phyloP scores from a whole-genome alignment of 2,797 vertebrate genomes.

The Girardinus metallicus region DNA sequence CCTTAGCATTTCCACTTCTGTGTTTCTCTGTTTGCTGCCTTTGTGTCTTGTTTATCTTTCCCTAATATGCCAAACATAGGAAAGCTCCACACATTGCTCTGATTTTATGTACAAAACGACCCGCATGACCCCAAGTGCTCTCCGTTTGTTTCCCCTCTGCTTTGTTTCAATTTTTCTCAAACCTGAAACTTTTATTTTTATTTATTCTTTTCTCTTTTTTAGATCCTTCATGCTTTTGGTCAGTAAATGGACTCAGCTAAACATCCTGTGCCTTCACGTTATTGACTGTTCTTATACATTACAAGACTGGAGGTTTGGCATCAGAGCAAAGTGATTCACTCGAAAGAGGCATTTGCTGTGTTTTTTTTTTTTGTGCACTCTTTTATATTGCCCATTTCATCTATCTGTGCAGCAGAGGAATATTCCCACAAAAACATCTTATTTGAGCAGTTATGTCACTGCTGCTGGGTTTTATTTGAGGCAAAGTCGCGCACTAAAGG shows the following conservation, averaged over 20 bases:
- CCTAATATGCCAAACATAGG: slow-evolving; percentile 64
- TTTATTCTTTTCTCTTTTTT: slow-evolving; percentile 1
- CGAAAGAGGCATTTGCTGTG: slow-evolving; percentile 65
- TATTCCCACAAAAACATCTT: slow-evolving; percentile 77
- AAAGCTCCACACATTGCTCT: slow-evolving; percentile 48
- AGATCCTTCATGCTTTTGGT: slow-evolving; percentile 20
- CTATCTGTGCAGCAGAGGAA: slow-evolving; percentile 57
- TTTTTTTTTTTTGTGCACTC: slow-evolving; percentile 63
- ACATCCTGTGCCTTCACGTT: slow-evolving; percentile 57
- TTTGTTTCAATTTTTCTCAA: slow-evolving; percentile 39
- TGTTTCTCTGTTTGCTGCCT: slow-evolving; percentile 57
- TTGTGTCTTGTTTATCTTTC: slow-evolving; percentile 68
- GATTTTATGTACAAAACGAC: slow-evolving; percentile 52
- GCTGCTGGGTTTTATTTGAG: slow-evolving; percentile 76
- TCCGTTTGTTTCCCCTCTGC: slow-evolving; percentile 10
- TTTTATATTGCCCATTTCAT: slow-evolving; percentile 74
- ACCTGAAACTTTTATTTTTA: slow-evolving; percentile 41
- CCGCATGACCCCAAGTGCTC: slow-evolving; percentile 43
- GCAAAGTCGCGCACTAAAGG: slow-evolving; percentile 48
- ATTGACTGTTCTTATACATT: slow-evolving; percentile 59
- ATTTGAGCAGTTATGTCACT: slow-evolving; percentile 78
- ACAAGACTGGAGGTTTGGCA: slow-evolving; percentile 70
- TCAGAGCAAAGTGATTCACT: slow-evolving; percentile 69
- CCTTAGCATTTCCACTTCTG: slow-evolving; percentile 65
- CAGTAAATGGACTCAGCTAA: slow-evolving; percentile 30